A percentile compares a stretch with the other conserved stretches of the same genome.
Evolutionary conservation across 2,888 invertebrate species (phyloP).

Genomic region (Drosophila anomalipes): DNA sequence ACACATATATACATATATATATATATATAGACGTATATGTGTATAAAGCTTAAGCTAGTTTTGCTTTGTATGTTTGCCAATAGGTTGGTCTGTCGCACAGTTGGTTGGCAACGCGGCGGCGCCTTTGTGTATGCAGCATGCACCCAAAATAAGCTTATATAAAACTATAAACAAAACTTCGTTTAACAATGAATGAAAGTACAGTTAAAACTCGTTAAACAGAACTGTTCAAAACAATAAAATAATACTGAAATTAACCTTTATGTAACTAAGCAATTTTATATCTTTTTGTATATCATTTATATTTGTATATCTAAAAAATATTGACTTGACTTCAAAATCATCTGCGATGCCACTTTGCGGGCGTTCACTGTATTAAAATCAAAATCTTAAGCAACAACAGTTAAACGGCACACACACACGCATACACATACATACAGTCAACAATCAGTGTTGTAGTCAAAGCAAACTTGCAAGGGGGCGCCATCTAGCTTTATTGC

Average conservation of each 20-base stretch:
- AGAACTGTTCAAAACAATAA: neutral
- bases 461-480: conserved; percentile 25
- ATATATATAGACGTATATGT: neutral
- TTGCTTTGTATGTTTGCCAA: conserved; percentile 57
- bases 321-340: neutral
- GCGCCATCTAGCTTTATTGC: conserved; percentile 28
- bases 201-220: neutral
- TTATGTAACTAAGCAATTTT: neutral
- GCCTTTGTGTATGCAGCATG: conserved; percentile 50
- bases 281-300: neutral
- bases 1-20: neutral
- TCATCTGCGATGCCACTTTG: neutral
- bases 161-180: neutral
- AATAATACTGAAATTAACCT: no score
- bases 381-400: conserved; percentile 23
- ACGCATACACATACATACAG: conserved; percentile 1
- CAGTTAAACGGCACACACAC: conserved; percentile 18
- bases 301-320: neutral
- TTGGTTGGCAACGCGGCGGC: conserved; percentile 56
- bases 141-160: neutral
- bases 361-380: conserved; percentile 1
- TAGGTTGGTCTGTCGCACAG: conserved; percentile 21
- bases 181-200: conserved; percentile 32
- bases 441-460: conserved; percentile 36
- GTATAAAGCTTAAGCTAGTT: conserved; percentile 28